phyloP scores from a whole-genome alignment of 2,888 invertebrate species.

The Hemaris fuciformis region DNA sequence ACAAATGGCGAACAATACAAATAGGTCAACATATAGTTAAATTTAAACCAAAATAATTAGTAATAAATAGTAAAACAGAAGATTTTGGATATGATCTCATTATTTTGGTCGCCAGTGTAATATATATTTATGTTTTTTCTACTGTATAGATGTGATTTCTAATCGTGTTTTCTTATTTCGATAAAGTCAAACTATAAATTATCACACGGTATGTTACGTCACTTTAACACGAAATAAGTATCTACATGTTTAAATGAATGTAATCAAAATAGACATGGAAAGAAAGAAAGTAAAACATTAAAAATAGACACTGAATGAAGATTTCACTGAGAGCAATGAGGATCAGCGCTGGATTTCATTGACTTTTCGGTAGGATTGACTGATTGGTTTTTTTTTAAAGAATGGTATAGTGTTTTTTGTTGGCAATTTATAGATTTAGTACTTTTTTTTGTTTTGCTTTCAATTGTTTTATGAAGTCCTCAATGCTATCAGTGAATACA shows the following conservation, averaged over 20 bases:
- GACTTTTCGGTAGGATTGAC: too few relatives aligned
- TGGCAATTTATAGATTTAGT: background rate
- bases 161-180: background rate
- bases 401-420: background rate
- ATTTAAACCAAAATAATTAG: background rate
- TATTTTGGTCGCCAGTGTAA: background rate
- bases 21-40: background rate
- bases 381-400: too few relatives aligned
- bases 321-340: constrained; percentile 27
- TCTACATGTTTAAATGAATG: background rate
- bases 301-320: background rate
- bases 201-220: background rate
- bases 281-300: background rate
- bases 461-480: background rate
- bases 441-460: background rate
- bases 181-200: background rate
- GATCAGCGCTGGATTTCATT: constrained; percentile 15
- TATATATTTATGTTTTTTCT: background rate
- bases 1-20: background rate
- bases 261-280: background rate
- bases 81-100: background rate
- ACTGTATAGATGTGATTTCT: background rate
- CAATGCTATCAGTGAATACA: background rate
- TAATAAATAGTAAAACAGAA: background rate
- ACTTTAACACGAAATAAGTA: constrained; percentile 3